Percentiles rank a stretch among this genome's conserved stretches.
phyloP scores from a whole-genome alignment of 2,797 vertebrate species.

The Cottoperca gobio region DNA sequence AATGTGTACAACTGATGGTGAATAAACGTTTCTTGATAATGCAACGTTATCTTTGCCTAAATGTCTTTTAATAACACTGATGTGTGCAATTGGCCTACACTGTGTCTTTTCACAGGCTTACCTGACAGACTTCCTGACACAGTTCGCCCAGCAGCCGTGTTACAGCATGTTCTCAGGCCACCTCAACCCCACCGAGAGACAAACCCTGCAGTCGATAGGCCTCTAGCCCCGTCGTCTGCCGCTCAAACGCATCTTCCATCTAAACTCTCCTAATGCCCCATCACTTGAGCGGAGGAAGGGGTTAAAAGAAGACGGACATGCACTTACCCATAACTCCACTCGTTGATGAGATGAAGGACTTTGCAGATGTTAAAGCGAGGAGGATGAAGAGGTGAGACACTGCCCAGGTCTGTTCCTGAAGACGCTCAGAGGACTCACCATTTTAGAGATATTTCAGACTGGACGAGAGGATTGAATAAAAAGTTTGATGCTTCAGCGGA shows the following conservation, averaged over 20 bases:
- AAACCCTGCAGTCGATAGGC: conserved; percentile 94
- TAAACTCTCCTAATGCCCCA: conserved; percentile 35
- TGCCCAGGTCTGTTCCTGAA: conserved; percentile 25
- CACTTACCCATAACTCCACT: conserved; percentile 51
- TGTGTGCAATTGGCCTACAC: neutral
- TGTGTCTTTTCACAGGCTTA: conserved; percentile 87
- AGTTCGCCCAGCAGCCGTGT: conserved; percentile 98
- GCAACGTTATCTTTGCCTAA: neutral
- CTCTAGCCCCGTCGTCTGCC: conserved; percentile 82
- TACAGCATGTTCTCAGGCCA: conserved; percentile 97
- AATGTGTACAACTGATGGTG: neutral
- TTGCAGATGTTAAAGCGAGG: conserved; percentile 44
- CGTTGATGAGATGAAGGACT: conserved; percentile 57
- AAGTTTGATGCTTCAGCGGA: conserved; percentile 34
- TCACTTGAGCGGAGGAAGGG: conserved; percentile 39
- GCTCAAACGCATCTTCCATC: conserved; percentile 40
- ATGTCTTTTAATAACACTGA: neutral
- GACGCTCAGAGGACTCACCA: conserved; percentile 23
- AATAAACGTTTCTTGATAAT: neutral
- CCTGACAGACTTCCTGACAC: conserved; percentile 96
- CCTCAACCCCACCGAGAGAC: conserved; percentile 93
- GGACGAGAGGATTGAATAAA: conserved; percentile 35
- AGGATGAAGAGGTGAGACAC: conserved; percentile 43
- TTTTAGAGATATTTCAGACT: conserved; percentile 46
- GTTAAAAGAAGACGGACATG: conserved; percentile 43